Base-by-base conservation (phyloP, 1,140 invertebrate genomes). In the Cherax destructor region DNA sequence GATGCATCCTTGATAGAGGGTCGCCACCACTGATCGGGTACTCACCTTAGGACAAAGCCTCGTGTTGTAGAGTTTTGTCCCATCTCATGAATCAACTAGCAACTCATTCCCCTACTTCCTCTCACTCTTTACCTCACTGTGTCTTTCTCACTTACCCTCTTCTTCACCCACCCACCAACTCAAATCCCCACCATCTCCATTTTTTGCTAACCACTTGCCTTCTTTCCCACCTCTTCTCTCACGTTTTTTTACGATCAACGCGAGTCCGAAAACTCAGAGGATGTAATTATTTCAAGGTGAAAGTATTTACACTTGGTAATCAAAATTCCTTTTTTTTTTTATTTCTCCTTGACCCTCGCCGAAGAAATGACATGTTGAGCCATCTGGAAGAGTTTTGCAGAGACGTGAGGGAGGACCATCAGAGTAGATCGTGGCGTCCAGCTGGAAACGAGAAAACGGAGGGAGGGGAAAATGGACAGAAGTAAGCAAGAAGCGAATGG, bases 281-380 rank as follows among this genome's bases (percentile, higher is more conserved):
- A 83, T 69, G 81, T 83, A 83, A 83, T 83, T 83, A 83, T 83
- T 83, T 83, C 41, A 83, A 83, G 59, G 69, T 69, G 81, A 83
- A 83, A 65, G 81, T 83, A 83, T 83, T 83, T 83, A 83, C 81
- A 83, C 59, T 83, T 0, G 16, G 81, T 69, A 61, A 83, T 83
- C 81, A 86, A 18, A 86, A 86, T 86, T 86, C 69, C 10, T 74
- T 18, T 65, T 65, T 21, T 65, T 65, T 21, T 65, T 18, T 18
- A 65, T 9, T 59, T 3, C 56, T 18, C 61, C 11, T 16, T 21
- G 61, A 65, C 52, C 52, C 52, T 56, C 13, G 6, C 52, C 1
- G 52, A 2, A 65, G 61, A 65, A 59, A 18, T 21, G 61, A 65
- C 61, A 21, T 13, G 81, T 83, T 83, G 81, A 65, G 69, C 81